Evolutionary conservation across 2,888 invertebrate species (phyloP).

Genomic region (Philhelius pedissequus): DNA sequence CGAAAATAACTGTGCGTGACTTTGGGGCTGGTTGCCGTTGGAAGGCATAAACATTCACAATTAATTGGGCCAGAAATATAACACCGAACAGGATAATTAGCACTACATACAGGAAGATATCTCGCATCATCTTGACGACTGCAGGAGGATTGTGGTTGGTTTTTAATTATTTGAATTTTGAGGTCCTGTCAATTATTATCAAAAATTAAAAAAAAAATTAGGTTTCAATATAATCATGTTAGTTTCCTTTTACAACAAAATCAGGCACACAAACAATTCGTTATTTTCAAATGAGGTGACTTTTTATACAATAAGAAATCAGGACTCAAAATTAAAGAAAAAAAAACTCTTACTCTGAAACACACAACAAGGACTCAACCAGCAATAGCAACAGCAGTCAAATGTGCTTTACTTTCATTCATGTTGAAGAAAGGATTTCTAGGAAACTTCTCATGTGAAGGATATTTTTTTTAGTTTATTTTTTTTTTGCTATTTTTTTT

Average conservation of each 20-base stretch:
- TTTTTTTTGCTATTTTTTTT: neutral
- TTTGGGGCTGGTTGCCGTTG: constrained; percentile 76
- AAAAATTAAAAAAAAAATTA: neutral
- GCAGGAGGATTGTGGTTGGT: neutral
- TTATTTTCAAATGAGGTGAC: constrained; percentile 49
- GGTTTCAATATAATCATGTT: neutral
- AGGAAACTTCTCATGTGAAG: constrained; percentile 38
- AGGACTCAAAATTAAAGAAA: neutral
- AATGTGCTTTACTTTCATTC: constrained; percentile 59
- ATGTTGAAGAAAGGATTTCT: constrained; percentile 53
- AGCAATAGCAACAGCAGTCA: constrained; percentile 45
- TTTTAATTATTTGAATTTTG: neutral
- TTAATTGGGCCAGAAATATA: constrained; percentile 78
- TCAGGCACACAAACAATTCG: constrained; percentile 34
- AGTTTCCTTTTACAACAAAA: neutral
- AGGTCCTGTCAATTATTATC: constrained; percentile 25
- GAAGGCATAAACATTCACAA: constrained; percentile 78
- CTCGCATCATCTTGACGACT: constrained; percentile 75
- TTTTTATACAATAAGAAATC: constrained; percentile 25
- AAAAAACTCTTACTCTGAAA: constrained; percentile 15
- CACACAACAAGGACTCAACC: constrained; percentile 48
- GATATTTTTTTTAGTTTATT: constrained; percentile 26
- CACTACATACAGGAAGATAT: constrained; percentile 77
- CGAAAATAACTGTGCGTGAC: constrained; percentile 72
- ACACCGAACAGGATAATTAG: constrained; percentile 78